A percentile compares a stretch with the other conserved stretches of the same genome.
Evolutionary conservation across 2,113 vertebrate genomes (phyloP).

Genomic region (Otis tarda): DNA sequence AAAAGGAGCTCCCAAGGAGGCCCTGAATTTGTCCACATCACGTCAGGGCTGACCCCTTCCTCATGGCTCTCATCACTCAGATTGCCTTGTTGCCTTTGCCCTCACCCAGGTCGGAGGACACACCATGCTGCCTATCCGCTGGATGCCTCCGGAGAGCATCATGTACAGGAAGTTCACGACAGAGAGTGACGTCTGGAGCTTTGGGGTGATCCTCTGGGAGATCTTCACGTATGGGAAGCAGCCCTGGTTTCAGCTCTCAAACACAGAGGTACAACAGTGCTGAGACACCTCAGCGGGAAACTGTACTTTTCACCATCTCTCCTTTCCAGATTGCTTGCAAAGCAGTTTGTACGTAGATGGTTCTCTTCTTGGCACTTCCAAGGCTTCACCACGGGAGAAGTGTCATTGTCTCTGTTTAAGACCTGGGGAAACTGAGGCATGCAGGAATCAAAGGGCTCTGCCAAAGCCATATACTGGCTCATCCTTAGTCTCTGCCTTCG

Average conservation of each 20-base stretch:
- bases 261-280: slow-evolving; percentile 87
- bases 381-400: neutral
- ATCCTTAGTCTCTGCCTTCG: neutral
- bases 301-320: neutral
- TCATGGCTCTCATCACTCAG: neutral
- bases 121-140: slow-evolving; percentile 97
- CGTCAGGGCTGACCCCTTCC: neutral
- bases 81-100: slow-evolving; percentile 33
- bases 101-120: slow-evolving; percentile 91
- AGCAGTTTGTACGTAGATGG: fast-evolving
- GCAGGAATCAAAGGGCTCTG: neutral
- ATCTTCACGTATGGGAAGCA: slow-evolving; percentile 98
- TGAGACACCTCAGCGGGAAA: neutral
- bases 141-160: slow-evolving; percentile 99
- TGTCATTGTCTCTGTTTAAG: neutral
- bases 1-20: neutral
- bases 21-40: neutral
- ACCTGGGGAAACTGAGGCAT: neutral
- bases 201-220: slow-evolving; percentile 98
- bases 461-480: neutral
- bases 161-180: slow-evolving; percentile 99
- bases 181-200: slow-evolving; percentile 97
- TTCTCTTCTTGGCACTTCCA: neutral
- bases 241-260: slow-evolving; percentile 98
- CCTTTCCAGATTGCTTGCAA: neutral